Percentiles rank a stretch among this genome's conserved stretches.
Evolutionary conservation across 2,797 vertebrate genomes (phyloP).

Genomic region (Dicrostonyx torquatus): DNA sequence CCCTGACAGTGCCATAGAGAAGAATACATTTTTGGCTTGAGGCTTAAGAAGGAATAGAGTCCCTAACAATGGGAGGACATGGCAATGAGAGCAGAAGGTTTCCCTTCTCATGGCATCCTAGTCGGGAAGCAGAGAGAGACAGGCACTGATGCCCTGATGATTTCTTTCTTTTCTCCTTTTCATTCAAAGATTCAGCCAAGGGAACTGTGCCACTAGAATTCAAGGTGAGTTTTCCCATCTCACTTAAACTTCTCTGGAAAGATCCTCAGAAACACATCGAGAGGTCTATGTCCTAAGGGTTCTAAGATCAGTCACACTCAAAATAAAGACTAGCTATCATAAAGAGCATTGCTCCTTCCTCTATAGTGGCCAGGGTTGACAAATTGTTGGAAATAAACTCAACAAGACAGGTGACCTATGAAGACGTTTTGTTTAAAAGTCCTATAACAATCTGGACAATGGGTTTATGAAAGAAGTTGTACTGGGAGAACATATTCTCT

Average conservation of each 20-base stretch:
- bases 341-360: background rate
- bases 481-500: background rate
- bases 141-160: too few species aligned
- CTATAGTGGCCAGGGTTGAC: background rate
- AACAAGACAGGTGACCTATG: too few species aligned
- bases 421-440: background rate
- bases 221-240: background rate
- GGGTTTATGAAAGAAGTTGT: background rate
- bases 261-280: background rate
- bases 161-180: background rate
- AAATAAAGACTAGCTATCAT: background rate
- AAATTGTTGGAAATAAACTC: background rate
- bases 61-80: background rate
- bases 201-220: background rate
- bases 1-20: background rate
- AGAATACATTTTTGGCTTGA: background rate
- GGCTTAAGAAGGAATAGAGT: background rate
- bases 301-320: background rate
- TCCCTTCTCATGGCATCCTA: background rate
- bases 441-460: background rate
- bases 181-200: background rate
- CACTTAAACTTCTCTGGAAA: background rate
- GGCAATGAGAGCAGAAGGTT: background rate
- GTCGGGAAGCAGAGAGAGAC: background rate
- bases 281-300: background rate